Evolutionary conservation across 2,797 vertebrate species (phyloP).

Genomic region (Gymnoscopelus braueri): DNA sequence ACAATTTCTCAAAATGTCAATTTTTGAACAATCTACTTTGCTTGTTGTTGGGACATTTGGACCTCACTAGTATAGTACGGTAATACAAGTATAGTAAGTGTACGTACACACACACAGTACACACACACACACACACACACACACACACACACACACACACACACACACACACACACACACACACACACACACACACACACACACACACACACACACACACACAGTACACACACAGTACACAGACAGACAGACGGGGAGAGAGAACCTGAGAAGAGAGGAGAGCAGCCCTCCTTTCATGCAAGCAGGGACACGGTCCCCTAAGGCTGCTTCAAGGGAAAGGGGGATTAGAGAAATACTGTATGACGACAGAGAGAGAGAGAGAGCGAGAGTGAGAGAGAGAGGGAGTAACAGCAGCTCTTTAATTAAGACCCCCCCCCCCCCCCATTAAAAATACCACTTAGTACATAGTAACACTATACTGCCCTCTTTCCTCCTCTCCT

Average conservation of each 20-base stretch:
- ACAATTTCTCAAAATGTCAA: too few species aligned
- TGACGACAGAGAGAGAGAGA: constrained; percentile 52
- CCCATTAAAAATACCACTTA: constrained; percentile 36
- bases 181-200: constrained; percentile 12
- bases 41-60: too few species aligned
- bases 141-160: constrained; percentile 22
- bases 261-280: constrained; percentile 27
- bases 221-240: neutral
- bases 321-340: constrained; percentile 68
- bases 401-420: constrained; percentile 46
- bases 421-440: constrained; percentile 44
- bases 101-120: constrained; percentile 1
- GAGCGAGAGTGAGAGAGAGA: constrained; percentile 35
- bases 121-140: constrained; percentile 22
- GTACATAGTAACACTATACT: neutral
- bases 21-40: too few species aligned
- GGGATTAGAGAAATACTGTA: constrained; percentile 67
- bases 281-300: constrained; percentile 57
- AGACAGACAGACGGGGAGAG: constrained; percentile 1
- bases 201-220: neutral
- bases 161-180: constrained; percentile 4
- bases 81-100: too few species aligned
- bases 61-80: too few species aligned
- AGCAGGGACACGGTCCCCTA: constrained; percentile 64
- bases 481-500: neutral